Base-by-base conservation (phyloP, 2,113 vertebrate species). In the Hypomesus transpacificus region DNA sequence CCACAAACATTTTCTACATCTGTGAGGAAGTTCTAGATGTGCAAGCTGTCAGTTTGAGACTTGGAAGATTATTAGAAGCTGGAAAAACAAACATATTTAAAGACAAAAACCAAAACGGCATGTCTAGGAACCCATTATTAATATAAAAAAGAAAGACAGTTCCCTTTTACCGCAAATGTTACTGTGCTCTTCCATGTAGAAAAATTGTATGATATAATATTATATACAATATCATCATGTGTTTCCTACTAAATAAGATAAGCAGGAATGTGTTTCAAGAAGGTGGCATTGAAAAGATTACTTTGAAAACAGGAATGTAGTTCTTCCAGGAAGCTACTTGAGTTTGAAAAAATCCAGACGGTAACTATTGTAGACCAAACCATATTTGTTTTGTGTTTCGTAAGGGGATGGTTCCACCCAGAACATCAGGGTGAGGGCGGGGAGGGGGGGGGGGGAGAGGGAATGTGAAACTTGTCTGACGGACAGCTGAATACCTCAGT, bases 291-390 rank as follows among this genome's bases (percentile, higher is more conserved):
- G 75, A 51, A 8, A 14, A 0, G 53, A 80, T 80, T 61, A 3
- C 63, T 51, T 72, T 66, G 20, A 59, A 61, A 67, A 57, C 18
- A 69, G 69, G 69, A 80, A 82, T 75, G 67, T 46, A 65, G 68
- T 78, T 72, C 69, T 50, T 65, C 63, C 2, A 75, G 66, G 11
- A 67, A 52, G 62, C 26, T 18, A 2, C 74, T 31, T 13, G 18
- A 21, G 53, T 69, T 39, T 53, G 50, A 68, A 66, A 71, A 5
- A 61, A 3, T 24, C 26, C 59, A 61, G 14, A 61, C 59, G 2
- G 46, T 31, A 69, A 65, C 50, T 69, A 22, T 22, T 21, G 22
- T 18, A 58, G 66, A 3, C 52, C 58, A 0, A 0, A 3, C 24
- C 31, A 78, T 80, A 58, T 22, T 26, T 46, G 67, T 51, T 34